Evolutionary conservation across 2,888 invertebrate species (phyloP).

Genomic region (Pycnomerus fuliginosus): DNA sequence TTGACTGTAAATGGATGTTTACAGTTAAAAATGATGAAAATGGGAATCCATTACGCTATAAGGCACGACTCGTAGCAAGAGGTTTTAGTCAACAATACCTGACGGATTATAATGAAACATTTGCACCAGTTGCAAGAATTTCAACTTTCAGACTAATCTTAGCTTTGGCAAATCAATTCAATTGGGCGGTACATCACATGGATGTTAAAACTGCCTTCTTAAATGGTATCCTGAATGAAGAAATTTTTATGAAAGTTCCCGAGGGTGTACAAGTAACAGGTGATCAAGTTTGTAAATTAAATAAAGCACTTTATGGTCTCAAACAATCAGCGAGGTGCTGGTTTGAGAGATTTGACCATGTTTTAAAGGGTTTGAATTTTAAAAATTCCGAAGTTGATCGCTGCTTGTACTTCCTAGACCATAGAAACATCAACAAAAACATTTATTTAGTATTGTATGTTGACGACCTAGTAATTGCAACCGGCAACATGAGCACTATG

Average conservation of each 20-base stretch:
- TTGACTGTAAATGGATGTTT: no score
- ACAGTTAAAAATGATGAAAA: no score
- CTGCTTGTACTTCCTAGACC: conserved; percentile 6
- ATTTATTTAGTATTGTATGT: conserved; percentile 11
- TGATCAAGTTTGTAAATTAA: conserved; percentile 9
- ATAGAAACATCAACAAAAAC: background rate
- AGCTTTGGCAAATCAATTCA: conserved; percentile 5
- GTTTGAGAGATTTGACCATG: conserved; percentile 2
- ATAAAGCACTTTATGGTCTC: conserved; percentile 16
- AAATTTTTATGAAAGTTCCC: conserved; percentile 15
- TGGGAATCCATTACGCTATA: no score
- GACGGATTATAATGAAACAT: conserved; percentile 6
- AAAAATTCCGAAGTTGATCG: conserved; percentile 6
- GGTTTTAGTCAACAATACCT: no score
- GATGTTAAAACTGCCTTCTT: conserved; percentile 19
- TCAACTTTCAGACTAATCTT: conserved; percentile 7
- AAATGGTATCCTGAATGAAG: conserved; percentile 4
- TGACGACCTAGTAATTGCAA: conserved; percentile 12
- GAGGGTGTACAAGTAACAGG: background rate
- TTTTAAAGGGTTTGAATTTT: conserved; percentile 3
- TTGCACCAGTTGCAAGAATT: conserved; percentile 11
- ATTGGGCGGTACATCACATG: background rate
- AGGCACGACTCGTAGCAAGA: no score
- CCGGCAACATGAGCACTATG: conserved; percentile 14
- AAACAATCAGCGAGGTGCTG: conserved; percentile 20